phyloP scores from a whole-genome alignment of 2,113 vertebrate genomes.

The Nothobranchius furzeri region DNA sequence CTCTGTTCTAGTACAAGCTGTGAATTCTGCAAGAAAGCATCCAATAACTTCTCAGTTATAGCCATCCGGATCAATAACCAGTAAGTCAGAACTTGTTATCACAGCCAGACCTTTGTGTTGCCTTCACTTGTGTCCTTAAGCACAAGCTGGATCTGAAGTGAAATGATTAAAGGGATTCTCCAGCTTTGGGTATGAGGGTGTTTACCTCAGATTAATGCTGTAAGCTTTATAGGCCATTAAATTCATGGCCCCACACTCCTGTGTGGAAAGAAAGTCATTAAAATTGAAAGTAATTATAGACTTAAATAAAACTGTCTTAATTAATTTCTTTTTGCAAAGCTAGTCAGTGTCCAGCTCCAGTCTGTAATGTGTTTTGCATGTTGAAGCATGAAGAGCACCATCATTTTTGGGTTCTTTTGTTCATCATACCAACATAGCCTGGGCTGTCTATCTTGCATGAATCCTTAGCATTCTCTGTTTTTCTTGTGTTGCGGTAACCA shows the following conservation, averaged over 20 bases:
- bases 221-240: slow-evolving; percentile 1
- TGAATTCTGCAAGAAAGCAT: slow-evolving; percentile 19
- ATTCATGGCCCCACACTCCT: not conserved
- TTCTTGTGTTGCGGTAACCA: no score
- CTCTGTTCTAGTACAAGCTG: slow-evolving; percentile 5
- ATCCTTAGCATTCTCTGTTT: no score
- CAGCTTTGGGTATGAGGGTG: not conserved
- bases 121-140: slow-evolving; percentile 13
- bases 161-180: slow-evolving; percentile 16
- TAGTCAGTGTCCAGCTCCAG: not conserved
- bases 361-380: not conserved
- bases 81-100: slow-evolving; percentile 6
- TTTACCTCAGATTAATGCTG: not conserved
- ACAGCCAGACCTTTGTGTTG: slow-evolving; percentile 4
- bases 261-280: not conserved
- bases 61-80: slow-evolving; percentile 28
- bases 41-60: slow-evolving; percentile 8
- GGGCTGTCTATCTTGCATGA: no score
- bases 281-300: slow-evolving; percentile 8
- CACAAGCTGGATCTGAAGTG: slow-evolving; percentile 2
- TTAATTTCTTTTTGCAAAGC: slow-evolving; percentile 6
- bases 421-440: no score
- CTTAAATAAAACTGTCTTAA: not conserved
- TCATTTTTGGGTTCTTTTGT: no score
- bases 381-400: not conserved